Base-by-base conservation (phyloP, 2,113 vertebrate species). In the Circaetus cinerascens region DNA sequence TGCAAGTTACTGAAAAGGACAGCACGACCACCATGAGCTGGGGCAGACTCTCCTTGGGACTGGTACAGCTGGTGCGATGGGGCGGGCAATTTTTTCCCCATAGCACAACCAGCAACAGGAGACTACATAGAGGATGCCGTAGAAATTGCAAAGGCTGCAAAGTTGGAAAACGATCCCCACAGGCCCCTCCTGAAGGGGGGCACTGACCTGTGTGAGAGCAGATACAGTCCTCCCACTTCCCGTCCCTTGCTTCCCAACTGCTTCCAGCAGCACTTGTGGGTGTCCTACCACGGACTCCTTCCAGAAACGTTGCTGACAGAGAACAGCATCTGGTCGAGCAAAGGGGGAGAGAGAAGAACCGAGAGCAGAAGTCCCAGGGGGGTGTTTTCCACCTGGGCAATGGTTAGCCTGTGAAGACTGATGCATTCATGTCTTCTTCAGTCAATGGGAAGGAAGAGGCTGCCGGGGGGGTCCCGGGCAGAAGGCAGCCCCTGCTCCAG, bases 231-330 rank as follows among this genome's bases (percentile, higher is more conserved):
- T 41, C 12, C 41, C 8, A 11, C 18, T 75, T 50, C 25, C 40
- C 2, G 0, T 2, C 1, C 11, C 46, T 76, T 4, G 0, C 53
- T 64, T 77, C 45, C 36, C 80, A 78, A 0, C 26, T 0, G 6
- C 34, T 88, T 78, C 59, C 78, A 81, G 46, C n/a, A 45, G 41
- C 30, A 12, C 9, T n/a, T 23, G 9, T 34, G 57, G 29, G 13
- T 79, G 53, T 34, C 30, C 43, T 40, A 2, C 34, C 30, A 59
- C 2, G 2, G 38, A 71, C 32, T 45, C 34, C 55, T 83, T 86
- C 59, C 36, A 69, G 87, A 84, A 91, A 36, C 9, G 7, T 11
- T 29, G 11, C 66, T 90, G 51, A 7, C 43, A 56, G 62, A 72
- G 25, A 75, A n/a, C 27, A 76, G 14, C 38, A 30, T 64, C 57